A percentile compares a stretch with the other conserved stretches of the same genome.
These are phyloP conservation scores for Muricea muricata DNA, from an alignment of 92 coral and sea anemone genomes.

Conservation along the genomic window DNA sequence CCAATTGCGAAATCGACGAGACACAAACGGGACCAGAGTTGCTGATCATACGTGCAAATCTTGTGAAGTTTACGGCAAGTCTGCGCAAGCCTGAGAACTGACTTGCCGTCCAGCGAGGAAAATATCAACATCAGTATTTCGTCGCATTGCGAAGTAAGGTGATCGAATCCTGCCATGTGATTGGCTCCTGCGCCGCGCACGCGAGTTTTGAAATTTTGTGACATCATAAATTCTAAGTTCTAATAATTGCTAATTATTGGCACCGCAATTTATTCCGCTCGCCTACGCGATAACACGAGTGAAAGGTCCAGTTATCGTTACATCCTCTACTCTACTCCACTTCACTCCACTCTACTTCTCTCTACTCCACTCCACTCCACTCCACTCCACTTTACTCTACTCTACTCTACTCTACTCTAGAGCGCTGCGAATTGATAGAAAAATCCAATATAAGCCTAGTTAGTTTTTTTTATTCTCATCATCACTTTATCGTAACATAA, in stretches of 20 bases:
- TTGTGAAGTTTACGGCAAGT: constrained; percentile 78
- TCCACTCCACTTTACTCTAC: no score
- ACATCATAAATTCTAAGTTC: constrained; percentile 31
- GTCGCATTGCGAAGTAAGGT: constrained; percentile 68
- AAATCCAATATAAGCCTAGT: no score
- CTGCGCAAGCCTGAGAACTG: constrained; percentile 67
- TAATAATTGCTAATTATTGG: background rate
- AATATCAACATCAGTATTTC: constrained; percentile 74
- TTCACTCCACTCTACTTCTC: no score
- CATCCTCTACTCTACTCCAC: no score
- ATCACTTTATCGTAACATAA: no score
- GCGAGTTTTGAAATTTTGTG: background rate
- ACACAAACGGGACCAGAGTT: constrained; percentile 81
- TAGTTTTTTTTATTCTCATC: no score
- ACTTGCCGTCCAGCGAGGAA: constrained; percentile 68
- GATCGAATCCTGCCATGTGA: constrained; percentile 14
- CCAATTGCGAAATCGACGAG: constrained; percentile 77
- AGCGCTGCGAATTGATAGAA: no score
- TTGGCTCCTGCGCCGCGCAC: constrained; percentile 14
- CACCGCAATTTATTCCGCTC: background rate
- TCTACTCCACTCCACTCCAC: no score
- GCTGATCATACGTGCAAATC: constrained; percentile 71
- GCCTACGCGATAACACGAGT: background rate
- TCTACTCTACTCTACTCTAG: no score
- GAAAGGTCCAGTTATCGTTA: no score